These are phyloP conservation scores for Antigone vipio DNA, from an alignment of 2,113 vertebrate genomes.

Conservation along the genomic window DNA sequence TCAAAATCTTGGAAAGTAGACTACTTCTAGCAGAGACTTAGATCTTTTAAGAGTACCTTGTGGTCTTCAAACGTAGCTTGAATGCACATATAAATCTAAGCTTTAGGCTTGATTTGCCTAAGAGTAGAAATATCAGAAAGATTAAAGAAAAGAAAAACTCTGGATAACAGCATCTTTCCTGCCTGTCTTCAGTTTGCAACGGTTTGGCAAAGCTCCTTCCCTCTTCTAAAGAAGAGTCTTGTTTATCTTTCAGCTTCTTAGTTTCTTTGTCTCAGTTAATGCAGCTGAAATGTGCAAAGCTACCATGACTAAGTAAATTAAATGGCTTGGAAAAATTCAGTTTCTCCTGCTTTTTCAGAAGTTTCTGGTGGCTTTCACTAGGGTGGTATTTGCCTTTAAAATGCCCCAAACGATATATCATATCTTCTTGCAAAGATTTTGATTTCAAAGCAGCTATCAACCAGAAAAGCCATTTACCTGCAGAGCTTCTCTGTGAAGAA, in stretches of 20 bases:
- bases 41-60: neutral
- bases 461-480: neutral
- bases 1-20: neutral
- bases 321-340: neutral
- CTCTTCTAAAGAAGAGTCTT: neutral
- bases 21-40: neutral
- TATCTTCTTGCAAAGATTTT: neutral
- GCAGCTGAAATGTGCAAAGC: neutral
- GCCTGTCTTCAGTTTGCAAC: neutral
- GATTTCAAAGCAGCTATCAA: neutral
- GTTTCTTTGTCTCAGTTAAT: neutral
- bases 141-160: neutral
- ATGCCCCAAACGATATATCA: neutral
- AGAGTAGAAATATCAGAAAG: neutral
- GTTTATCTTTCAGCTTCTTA: neutral
- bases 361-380: neutral
- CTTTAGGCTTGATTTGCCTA: neutral
- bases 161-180: neutral
- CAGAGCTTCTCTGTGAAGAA: neutral
- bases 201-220: neutral
- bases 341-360: neutral
- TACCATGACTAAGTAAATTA: neutral
- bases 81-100: neutral
- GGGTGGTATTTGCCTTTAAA: neutral
- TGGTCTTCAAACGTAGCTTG: neutral